phyloP scores from a whole-genome alignment of 2,113 vertebrate genomes.

The Hystrix cristata region DNA sequence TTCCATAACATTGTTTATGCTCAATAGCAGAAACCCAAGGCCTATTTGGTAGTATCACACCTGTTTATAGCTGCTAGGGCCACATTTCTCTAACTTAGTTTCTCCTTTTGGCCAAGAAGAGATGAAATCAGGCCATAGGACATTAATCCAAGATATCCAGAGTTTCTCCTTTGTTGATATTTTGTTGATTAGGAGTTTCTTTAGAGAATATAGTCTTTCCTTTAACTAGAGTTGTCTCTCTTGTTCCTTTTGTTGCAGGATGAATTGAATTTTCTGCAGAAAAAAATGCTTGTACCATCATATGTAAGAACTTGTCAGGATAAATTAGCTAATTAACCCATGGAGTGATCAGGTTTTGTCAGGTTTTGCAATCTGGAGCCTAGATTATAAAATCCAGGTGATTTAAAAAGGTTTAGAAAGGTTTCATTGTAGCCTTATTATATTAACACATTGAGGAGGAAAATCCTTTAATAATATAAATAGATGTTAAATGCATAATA shows the following conservation, averaged over 20 bases:
- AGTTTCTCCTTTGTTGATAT: neutral
- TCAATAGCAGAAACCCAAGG: neutral
- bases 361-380: neutral
- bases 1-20: neutral
- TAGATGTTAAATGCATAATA: neutral
- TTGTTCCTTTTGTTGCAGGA: neutral
- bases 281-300: neutral
- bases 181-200: neutral
- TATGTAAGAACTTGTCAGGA: neutral
- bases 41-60: neutral
- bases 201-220: neutral
- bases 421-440: neutral
- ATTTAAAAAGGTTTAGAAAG: neutral
- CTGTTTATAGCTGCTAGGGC: neutral
- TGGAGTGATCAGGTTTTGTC: neutral
- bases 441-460: neutral
- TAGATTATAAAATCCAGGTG: neutral
- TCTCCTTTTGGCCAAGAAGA: neutral
- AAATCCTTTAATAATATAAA: neutral
- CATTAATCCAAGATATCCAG: neutral
- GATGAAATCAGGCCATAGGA: neutral
- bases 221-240: neutral
- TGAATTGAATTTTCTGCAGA: neutral
- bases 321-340: neutral
- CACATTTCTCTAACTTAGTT: neutral